Evolutionary conservation across 2,113 vertebrate species (phyloP), one percentile per base, ranked within the genome.

Genomic region (Burhinus bistriatus): DNA sequence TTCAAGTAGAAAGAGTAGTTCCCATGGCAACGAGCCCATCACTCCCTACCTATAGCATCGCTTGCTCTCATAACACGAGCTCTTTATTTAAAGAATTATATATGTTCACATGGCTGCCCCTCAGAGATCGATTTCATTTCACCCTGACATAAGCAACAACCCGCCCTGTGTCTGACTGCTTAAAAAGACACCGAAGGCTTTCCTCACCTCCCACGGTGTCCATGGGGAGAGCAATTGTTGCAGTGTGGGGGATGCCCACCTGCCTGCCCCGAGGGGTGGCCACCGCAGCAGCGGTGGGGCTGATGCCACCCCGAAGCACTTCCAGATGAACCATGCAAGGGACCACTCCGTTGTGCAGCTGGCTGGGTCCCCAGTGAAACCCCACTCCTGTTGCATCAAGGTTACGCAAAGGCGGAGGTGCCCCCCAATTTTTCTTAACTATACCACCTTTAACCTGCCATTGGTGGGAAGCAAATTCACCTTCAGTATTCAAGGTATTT

Each of bases 1-100:
- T 95, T 97, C 89, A 96, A 97, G 94, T 90, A 79, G 81, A 91
- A 96, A 71, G 88, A 94, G 40, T 27, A 84, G 97, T 97, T 97
- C 52, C 97, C 93, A 97, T 96, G 91, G 89, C 79, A 97, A 98
- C 90, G 1, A 95, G 82, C 40, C 81, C 87, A 94, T 96, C 95
- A 85, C 66, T 90, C 70, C 44, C 61, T 84, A 94, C 93, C 92
- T 95, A 82, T 73, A 64, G 76, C 84, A 95, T 85, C 5, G 0
- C 88, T 95, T 78, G 92, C 44, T 96, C 64, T 83, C 58, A 27
- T 71, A 93, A 72, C 65, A 73, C 4, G 0, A 59, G 65, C 38
- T 83, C 72, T 58, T 86, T 72, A 77, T 51, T 52, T 84, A 80
- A 92, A 94, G 72, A 72, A 92, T 85, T 57, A 73, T 17, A n/a